Percentiles rank a stretch among this genome's conserved stretches.
These are phyloP conservation scores for Pheucticus melanocephalus DNA, from an alignment of 2,113 vertebrate species.

Conservation along the genomic window DNA sequence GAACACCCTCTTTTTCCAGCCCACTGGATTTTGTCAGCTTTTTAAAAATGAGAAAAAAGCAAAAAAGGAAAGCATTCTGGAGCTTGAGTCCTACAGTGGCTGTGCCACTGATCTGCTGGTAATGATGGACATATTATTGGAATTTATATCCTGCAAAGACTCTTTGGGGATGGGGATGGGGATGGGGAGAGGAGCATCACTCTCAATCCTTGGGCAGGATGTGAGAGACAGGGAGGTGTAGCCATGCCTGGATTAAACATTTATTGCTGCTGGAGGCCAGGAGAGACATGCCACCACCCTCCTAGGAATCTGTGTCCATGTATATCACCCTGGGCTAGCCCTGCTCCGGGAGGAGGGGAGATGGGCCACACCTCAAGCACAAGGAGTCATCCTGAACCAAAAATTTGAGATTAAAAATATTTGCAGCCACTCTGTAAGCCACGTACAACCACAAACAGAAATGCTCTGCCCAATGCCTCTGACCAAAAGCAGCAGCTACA, in stretches of 20 bases:
- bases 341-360: neutral
- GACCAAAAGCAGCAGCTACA: neutral
- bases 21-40: neutral
- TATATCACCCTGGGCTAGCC: neutral
- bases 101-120: neutral
- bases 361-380: neutral
- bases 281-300: neutral
- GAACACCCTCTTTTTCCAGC: neutral
- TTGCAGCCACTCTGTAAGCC: neutral
- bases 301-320: neutral
- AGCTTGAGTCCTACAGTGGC: neutral
- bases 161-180: neutral
- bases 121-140: neutral
- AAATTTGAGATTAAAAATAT: neutral
- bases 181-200: neutral
- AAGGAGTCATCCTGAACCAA: neutral
- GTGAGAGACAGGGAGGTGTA: rapidly evolving
- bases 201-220: too few species aligned
- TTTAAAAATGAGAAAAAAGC: neutral
- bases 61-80: neutral
- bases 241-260: neutral
- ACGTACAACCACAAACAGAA: neutral
- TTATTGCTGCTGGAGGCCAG: neutral
- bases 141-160: neutral
- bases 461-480: neutral